Conservation (phyloP, 2,113 vertebrate species). For the Erpornis zantholeuca region DNA sequence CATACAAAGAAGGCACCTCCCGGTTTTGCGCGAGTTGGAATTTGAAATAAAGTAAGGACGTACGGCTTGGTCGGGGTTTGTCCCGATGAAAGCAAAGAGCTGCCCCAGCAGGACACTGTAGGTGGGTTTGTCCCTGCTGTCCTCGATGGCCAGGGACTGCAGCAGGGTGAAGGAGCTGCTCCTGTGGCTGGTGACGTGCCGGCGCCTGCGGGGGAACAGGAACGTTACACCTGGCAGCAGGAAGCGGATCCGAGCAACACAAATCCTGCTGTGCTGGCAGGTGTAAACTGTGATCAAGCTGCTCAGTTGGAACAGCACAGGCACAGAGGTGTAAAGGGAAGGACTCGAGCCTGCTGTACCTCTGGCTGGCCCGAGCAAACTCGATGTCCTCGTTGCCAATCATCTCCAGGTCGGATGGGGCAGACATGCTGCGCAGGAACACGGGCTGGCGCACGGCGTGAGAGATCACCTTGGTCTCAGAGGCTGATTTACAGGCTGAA, state of each 20-base stretch:
- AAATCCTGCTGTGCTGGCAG: background rate
- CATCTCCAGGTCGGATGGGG: slow-evolving; percentile 97
- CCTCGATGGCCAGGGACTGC: slow-evolving; percentile 90
- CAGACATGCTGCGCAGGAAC: slow-evolving; percentile 97
- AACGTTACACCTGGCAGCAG: background rate
- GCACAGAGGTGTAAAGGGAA: background rate
- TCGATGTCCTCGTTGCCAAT: slow-evolving; percentile 94
- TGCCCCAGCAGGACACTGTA: slow-evolving; percentile 95
- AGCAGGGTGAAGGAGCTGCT: slow-evolving; percentile 97
- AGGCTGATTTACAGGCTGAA: slow-evolving; percentile 90
- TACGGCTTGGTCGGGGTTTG: slow-evolving; percentile 94
- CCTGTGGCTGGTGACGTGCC: slow-evolving; percentile 89
- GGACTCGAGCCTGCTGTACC: slow-evolving; percentile 61
- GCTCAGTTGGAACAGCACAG: background rate
- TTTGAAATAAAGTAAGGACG: background rate
- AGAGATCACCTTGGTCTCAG: slow-evolving; percentile 87
- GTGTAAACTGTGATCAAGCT: fast-evolving
- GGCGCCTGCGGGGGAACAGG: slow-evolving; percentile 68
- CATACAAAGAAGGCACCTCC: background rate
- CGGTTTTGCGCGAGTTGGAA: fast-evolving
- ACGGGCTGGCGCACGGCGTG: slow-evolving; percentile 90
- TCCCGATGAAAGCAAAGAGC: slow-evolving; percentile 96
- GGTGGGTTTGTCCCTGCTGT: slow-evolving; percentile 91
- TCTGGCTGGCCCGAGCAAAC: slow-evolving; percentile 88
- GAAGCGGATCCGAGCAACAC: fast-evolving